Conservation (phyloP, 2,113 vertebrate genomes). For the Chrysemys picta region DNA sequence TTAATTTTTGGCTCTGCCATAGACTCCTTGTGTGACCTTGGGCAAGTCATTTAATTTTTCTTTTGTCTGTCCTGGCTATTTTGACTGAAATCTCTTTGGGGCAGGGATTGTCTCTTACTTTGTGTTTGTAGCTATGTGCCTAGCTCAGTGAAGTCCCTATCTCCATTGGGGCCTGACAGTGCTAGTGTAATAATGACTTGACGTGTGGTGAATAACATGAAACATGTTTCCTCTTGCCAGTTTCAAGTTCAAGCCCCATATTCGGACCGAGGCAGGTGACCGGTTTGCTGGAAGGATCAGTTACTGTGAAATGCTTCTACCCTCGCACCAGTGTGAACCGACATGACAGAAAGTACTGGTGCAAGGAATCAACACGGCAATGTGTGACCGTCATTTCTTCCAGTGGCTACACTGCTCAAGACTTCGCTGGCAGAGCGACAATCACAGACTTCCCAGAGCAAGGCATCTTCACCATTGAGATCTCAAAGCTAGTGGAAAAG, state of each 20-base stretch:
- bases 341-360: slow-evolving; percentile 80
- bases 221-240: neutral
- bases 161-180: neutral
- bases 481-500: neutral
- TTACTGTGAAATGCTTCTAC: slow-evolving; percentile 74
- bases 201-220: neutral
- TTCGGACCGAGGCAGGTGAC: slow-evolving; percentile 75
- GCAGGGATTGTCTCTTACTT: neutral
- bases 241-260: slow-evolving; percentile 65
- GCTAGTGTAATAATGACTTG: neutral
- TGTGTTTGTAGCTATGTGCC: neutral
- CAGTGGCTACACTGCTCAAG: fast-evolving
- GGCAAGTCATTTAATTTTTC: neutral
- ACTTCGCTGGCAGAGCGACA: slow-evolving; percentile 3
- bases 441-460: slow-evolving; percentile 57
- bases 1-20: neutral
- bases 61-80: neutral
- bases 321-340: slow-evolving; percentile 61
- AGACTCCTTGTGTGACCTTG: neutral
- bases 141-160: neutral
- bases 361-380: neutral
- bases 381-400: slow-evolving; percentile 65
- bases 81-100: neutral
- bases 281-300: neutral
- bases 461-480: slow-evolving; percentile 43